Evolutionary conservation across 2,113 vertebrate species (phyloP).

Genomic region (Oreochromis tanganicae): DNA sequence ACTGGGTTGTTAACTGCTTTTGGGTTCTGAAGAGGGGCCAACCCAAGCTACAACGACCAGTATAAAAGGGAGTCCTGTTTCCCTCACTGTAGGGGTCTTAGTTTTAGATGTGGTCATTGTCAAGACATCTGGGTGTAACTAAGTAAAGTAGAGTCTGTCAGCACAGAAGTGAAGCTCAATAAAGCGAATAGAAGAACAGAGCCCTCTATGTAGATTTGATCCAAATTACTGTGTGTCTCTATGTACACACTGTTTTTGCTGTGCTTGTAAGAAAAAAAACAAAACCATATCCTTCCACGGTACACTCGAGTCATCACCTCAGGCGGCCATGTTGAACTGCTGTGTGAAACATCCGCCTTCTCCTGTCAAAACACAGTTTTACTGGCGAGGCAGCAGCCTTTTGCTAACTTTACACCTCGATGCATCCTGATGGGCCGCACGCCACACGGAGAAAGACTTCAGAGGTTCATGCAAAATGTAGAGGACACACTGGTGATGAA

Average conservation of each 20-base stretch:
- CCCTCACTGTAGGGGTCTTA: not conserved
- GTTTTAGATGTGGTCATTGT: not conserved
- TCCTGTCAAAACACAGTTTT: not conserved
- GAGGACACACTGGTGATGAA: not conserved
- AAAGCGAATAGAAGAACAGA: not conserved
- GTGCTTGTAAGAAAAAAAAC: not conserved
- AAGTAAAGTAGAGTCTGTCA: not conserved
- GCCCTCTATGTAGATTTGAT: not conserved
- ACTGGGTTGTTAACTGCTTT: not conserved
- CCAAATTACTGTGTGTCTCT: not conserved
- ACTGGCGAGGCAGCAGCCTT: not conserved
- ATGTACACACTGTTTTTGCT: not conserved
- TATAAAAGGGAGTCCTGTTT: not conserved
- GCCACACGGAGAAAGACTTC: not conserved
- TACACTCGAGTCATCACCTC: not conserved
- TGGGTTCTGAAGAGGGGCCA: not conserved
- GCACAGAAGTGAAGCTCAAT: not conserved
- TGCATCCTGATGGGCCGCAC: not conserved
- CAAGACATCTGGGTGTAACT: not conserved
- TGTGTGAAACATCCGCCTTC: not conserved
- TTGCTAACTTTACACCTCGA: not conserved
- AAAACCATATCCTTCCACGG: not conserved
- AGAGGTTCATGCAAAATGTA: constrained; percentile 3
- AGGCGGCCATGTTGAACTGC: not conserved
- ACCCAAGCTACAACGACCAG: not conserved